Evolutionary conservation across 92 coral and sea anemone genomes (phyloP).

Genomic region (Palythoa grandis): DNA sequence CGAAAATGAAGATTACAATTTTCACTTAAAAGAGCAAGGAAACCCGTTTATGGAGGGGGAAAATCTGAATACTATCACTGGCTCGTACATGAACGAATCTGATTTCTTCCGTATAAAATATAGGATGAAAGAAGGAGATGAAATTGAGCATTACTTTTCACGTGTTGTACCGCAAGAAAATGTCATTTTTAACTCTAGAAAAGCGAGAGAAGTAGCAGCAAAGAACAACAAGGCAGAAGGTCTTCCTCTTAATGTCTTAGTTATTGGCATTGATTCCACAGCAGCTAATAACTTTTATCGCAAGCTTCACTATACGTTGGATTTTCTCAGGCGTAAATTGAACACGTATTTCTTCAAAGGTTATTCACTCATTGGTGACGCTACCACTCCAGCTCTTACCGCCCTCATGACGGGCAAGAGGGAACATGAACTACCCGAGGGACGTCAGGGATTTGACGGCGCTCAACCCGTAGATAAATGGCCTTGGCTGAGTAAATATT

Average conservation of each 20-base stretch:
- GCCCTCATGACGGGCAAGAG: slow-evolving; percentile 82
- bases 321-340: slow-evolving; percentile 63
- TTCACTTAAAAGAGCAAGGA: slow-evolving; percentile 40
- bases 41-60: slow-evolving; percentile 40
- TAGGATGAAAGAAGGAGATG: slow-evolving; percentile 42
- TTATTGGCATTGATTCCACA: slow-evolving; percentile 84
- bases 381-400: slow-evolving; percentile 85
- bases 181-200: slow-evolving; percentile 39
- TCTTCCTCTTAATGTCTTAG: slow-evolving; percentile 65
- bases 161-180: slow-evolving; percentile 60
- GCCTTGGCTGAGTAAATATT: slow-evolving; percentile 94
- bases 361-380: slow-evolving; percentile 84
- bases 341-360: slow-evolving; percentile 78
- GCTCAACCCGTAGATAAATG: slow-evolving; percentile 77
- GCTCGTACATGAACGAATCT: slow-evolving; percentile 59
- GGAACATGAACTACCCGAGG: slow-evolving; percentile 79
- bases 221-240: background rate
- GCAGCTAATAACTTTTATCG: slow-evolving; percentile 83
- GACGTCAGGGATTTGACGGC: slow-evolving; percentile 72
- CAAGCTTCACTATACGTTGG: slow-evolving; percentile 72
- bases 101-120: slow-evolving; percentile 76
- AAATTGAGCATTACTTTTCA: slow-evolving; percentile 54
- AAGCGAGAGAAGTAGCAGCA: background rate
- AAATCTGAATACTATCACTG: slow-evolving; percentile 2
- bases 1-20: slow-evolving; percentile 42